These are phyloP conservation scores for Parazoanthus darwini DNA, from an alignment of 92 coral and sea anemone genomes.

Conservation along the genomic window DNA sequence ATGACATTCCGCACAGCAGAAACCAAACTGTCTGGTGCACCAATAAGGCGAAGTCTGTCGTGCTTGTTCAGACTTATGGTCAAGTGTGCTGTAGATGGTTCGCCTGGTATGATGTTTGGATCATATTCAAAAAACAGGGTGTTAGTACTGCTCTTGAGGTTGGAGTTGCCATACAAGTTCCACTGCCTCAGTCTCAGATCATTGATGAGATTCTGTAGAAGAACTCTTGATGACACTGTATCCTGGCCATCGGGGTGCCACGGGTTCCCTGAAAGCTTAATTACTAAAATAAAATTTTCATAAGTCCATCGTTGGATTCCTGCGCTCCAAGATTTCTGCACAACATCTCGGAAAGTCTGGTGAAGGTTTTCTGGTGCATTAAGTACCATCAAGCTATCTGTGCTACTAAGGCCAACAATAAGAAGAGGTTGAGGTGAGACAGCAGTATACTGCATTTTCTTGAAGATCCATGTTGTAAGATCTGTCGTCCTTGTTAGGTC, in stretches of 20 bases:
- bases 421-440: slow-evolving; percentile 48
- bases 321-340: slow-evolving; percentile 45
- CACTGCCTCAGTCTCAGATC: slow-evolving; percentile 52
- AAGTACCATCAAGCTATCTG: slow-evolving; percentile 57
- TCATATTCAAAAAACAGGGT: slow-evolving; percentile 58
- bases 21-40: slow-evolving; percentile 47
- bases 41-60: slow-evolving; percentile 55
- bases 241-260: slow-evolving; percentile 57
- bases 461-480: slow-evolving; percentile 53
- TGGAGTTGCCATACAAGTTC: slow-evolving; percentile 51
- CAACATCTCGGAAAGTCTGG: slow-evolving; percentile 42
- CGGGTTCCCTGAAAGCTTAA: slow-evolving; percentile 54
- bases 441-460: slow-evolving; percentile 37
- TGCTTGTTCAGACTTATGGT: slow-evolving; percentile 58
- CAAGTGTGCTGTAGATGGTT: slow-evolving; percentile 15
- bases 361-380: slow-evolving; percentile 55
- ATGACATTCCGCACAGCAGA: slow-evolving; percentile 49
- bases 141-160: slow-evolving; percentile 47
- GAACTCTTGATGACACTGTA: slow-evolving; percentile 48
- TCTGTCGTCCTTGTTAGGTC: slow-evolving; percentile 50
- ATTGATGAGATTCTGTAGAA: slow-evolving; percentile 49
- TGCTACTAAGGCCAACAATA: slow-evolving; percentile 60
- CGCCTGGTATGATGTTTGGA: slow-evolving; percentile 38
- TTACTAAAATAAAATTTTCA: slow-evolving; percentile 39
- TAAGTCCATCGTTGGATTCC: slow-evolving; percentile 60